A percentile compares a stretch with the other conserved stretches of the same genome.
These are phyloP conservation scores for Athene noctua DNA, from an alignment of 2,113 vertebrate genomes.

Conservation along the genomic window DNA sequence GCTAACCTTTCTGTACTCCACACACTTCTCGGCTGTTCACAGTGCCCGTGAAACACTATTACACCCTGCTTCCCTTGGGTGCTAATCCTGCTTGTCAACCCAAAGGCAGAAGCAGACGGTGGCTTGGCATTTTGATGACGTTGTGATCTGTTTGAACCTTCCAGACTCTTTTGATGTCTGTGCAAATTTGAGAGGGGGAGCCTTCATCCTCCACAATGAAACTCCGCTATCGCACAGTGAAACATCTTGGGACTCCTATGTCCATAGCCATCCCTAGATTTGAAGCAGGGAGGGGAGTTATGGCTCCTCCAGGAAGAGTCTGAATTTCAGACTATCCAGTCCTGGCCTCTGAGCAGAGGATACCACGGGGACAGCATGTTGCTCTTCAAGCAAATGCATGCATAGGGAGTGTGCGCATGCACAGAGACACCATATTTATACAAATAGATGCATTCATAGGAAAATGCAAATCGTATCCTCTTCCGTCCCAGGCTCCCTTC, in stretches of 20 bases:
- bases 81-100: constrained; percentile 64
- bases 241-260: constrained; percentile 7
- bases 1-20: constrained; percentile 56
- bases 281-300: not conserved
- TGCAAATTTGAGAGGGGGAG: constrained; percentile 56
- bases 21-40: constrained; percentile 54
- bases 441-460: constrained; percentile 60
- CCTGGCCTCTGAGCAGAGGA: constrained; percentile 12
- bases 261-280: not conserved
- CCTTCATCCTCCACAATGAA: constrained; percentile 46
- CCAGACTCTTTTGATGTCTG: constrained; percentile 64
- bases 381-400: constrained; percentile 55
- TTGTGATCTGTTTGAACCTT: constrained; percentile 68
- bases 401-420: constrained; percentile 10
- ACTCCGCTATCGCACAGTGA: not conserved
- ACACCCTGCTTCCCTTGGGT: constrained; percentile 62
- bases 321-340: constrained; percentile 37
- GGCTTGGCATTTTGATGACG: constrained; percentile 62
- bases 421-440: constrained; percentile 57
- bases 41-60: constrained; percentile 64
- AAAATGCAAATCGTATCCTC: constrained; percentile 65
- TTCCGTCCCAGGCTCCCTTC: constrained; percentile 40
- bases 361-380: not conserved
- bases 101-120: constrained; percentile 59
- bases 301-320: constrained; percentile 16